phyloP scores from a whole-genome alignment of 2,797 vertebrate genomes.

The Thalassophryne amazonica region DNA sequence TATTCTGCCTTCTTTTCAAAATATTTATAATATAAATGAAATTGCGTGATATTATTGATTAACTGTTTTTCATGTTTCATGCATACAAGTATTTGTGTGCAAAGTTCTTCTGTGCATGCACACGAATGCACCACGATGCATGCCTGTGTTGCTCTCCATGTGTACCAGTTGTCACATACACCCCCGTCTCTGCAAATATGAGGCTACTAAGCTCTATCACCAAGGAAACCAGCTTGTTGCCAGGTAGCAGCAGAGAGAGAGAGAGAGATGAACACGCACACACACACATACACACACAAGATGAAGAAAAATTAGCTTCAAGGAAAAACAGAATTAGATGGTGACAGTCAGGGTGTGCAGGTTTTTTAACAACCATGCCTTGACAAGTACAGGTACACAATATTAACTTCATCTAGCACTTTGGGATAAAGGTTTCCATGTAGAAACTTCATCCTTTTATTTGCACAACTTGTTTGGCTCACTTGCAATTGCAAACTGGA shows the following conservation, averaged over 20 bases:
- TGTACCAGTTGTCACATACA: conserved; percentile 49
- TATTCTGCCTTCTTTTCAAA: background rate
- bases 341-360: too few species aligned
- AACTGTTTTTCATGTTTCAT: conserved; percentile 6
- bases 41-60: background rate
- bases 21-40: background rate
- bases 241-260: conserved; percentile 61
- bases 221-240: conserved; percentile 76
- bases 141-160: conserved; percentile 46
- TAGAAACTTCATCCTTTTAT: too few species aligned
- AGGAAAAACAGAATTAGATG: too few species aligned
- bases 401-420: too few species aligned
- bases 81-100: background rate
- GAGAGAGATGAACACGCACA: conserved; percentile 21
- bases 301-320: too few species aligned
- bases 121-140: background rate
- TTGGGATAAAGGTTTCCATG: too few species aligned
- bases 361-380: too few species aligned
- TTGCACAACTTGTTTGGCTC: too few species aligned
- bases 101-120: background rate
- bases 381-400: too few species aligned
- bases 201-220: conserved; percentile 69
- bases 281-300: background rate
- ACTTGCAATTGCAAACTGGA: too few species aligned
- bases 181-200: conserved; percentile 57